A percentile compares a stretch with the other conserved stretches of the same genome.
Evolutionary conservation across 2,888 invertebrate genomes (phyloP).

Genomic region (Caenorhabditis sp.): DNA sequence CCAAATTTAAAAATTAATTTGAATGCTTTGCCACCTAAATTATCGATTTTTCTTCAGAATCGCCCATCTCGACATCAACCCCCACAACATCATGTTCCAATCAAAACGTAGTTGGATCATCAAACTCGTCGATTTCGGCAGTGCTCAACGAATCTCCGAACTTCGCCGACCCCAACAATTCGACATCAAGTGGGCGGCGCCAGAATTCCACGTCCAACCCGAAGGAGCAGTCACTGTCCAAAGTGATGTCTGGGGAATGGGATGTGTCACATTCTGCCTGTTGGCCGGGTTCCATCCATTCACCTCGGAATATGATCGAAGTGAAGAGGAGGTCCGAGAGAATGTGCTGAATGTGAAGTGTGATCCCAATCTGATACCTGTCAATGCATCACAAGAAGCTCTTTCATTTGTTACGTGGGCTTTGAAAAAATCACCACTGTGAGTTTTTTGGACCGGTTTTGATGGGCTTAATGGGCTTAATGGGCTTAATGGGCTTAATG

Average conservation of each 20-base stretch:
- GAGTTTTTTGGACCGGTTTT: too few relatives aligned
- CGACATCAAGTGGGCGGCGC: slow-evolving; percentile 67
- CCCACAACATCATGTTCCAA: slow-evolving; percentile 92
- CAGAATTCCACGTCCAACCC: slow-evolving; percentile 56
- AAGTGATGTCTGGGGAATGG: slow-evolving; percentile 91
- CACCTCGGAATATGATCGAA: slow-evolving; percentile 77
- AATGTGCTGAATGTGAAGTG: slow-evolving; percentile 81
- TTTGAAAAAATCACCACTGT: slow-evolving; percentile 91
- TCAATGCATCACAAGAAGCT: slow-evolving; percentile 90
- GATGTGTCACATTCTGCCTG: slow-evolving; percentile 88
- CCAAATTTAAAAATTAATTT: too few relatives aligned
- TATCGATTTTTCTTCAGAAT: slow-evolving; percentile 19
- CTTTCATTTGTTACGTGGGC: slow-evolving; percentile 92
- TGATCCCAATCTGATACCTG: slow-evolving; percentile 90
- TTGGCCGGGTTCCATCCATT: slow-evolving; percentile 92
- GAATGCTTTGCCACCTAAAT: background rate
- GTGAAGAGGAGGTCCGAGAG: slow-evolving; percentile 86
- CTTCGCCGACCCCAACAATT: slow-evolving; percentile 36
- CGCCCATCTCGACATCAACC: slow-evolving; percentile 88
- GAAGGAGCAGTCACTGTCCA: slow-evolving; percentile 87
- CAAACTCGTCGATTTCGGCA: slow-evolving; percentile 90
- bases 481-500: too few relatives aligned
- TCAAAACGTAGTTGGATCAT: slow-evolving; percentile 79
- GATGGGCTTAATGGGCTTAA: too few relatives aligned
- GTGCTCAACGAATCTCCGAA: slow-evolving; percentile 75